Percentiles rank a stretch among this genome's conserved stretches.
Evolutionary conservation across 2,797 vertebrate genomes (phyloP).

Genomic region (Notamacropus eugenii): DNA sequence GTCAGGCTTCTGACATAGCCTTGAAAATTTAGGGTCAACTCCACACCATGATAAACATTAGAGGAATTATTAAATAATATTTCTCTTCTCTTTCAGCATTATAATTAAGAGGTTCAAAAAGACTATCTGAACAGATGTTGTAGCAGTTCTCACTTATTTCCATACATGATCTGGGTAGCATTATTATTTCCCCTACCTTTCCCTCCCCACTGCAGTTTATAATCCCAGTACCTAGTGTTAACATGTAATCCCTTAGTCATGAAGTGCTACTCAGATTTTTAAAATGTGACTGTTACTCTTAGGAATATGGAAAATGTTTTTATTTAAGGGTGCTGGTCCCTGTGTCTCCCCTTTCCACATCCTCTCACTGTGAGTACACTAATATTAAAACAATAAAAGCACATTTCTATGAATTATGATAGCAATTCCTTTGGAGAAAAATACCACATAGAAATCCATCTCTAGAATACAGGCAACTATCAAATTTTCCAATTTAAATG

Average conservation of each 20-base stretch:
- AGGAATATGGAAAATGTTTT: conserved; percentile 27
- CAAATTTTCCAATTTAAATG: conserved; percentile 5
- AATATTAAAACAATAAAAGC: conserved; percentile 43
- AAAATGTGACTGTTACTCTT: neutral
- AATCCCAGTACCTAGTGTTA: neutral
- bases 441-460: conserved; percentile 44
- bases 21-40: neutral
- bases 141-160: conserved; percentile 10
- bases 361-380: neutral
- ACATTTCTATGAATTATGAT: conserved; percentile 14
- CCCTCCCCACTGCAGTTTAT: neutral
- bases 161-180: conserved; percentile 9
- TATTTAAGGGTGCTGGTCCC: neutral
- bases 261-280: neutral
- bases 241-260: neutral
- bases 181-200: neutral
- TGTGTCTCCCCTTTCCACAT: conserved; percentile 26
- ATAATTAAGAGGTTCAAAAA: conserved; percentile 21
- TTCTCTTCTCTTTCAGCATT: neutral
- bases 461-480: conserved; percentile 17
- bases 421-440: conserved; percentile 36
- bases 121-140: neutral
- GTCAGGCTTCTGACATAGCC: neutral
- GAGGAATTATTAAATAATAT: conserved; percentile 21
- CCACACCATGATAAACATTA: neutral